Base-by-base conservation (phyloP, 2,888 invertebrate genomes). In the Sclerodermus sp. region DNA sequence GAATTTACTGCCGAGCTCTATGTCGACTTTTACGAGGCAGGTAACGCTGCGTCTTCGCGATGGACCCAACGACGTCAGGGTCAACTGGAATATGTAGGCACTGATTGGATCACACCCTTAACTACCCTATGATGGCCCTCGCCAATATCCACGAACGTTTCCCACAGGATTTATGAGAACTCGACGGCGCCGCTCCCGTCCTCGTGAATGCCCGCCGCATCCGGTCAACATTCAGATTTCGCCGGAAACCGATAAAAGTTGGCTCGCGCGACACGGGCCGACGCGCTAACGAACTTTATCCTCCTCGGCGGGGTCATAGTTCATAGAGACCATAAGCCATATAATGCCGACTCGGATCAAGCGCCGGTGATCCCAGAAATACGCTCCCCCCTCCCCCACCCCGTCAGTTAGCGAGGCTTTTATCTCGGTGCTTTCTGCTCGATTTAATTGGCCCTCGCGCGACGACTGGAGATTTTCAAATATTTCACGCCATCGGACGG, bases 21-120 rank as follows among this genome's bases (percentile, higher is more conserved):
- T 43, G 43, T 18, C 53, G 44, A 56, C 34, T 56, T 61, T 61
- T 58, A 61, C 47, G 56, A 53, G 39, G 6, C 39, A 29, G 14
- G 23, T 54, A 44, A 45, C 48, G 48, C 30, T 32, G 50, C 16
- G 16, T 18, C n/a, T 44, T 16, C 42, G 39, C 15, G 14, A 17
- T 12, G 10, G 17, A 5, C 10, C n/a, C 12, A 16, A 6, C 5
- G 34, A 36, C n/a, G 16, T 17, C 17, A 10, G 45, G 36, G 31
- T 41, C n/a, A 30, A 12, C 36, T 13, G 36, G 17, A 18, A 32
- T 17, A 44, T 34, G 18, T 18, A 8, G 36, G 45, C 40, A 45
- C 42, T 57, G 64, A 66, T 68, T 68, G 58, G 63, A 66, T 65
- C 56, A 47, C 58, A 55, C 55, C 56, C 55, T 58, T 66, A 57